Conservation (phyloP, 2,113 vertebrate genomes). For the Camelus bactrianus region DNA sequence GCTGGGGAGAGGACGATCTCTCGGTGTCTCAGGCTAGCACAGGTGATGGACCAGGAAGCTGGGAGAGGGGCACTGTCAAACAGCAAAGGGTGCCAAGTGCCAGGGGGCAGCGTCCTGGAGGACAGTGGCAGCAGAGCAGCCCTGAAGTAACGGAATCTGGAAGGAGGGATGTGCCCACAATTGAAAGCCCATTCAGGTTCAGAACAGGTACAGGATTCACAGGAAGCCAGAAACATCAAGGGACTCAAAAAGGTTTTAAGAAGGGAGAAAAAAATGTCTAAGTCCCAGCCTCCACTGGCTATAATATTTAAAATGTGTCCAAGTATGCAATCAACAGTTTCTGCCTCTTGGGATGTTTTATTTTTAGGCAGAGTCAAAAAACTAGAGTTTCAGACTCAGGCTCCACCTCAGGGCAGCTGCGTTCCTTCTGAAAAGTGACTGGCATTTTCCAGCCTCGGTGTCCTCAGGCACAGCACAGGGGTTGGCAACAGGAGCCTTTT, state of each 20-base stretch:
- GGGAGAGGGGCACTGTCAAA: neutral
- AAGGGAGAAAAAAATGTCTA: neutral
- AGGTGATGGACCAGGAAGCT: neutral
- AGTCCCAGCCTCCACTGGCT: neutral
- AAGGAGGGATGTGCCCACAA: neutral
- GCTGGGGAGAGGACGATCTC: neutral
- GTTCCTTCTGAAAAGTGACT: neutral
- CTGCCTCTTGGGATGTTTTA: neutral
- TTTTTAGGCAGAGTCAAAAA: neutral
- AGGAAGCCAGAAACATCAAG: neutral
- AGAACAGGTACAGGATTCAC: neutral
- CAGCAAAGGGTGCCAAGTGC: neutral
- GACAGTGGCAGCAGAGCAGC: too few relatives aligned
- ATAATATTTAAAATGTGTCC: conserved; percentile 21
- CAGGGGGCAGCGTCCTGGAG: neutral
- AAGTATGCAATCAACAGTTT: neutral
- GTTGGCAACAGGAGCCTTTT: neutral
- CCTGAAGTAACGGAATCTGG: neutral
- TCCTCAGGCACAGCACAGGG: neutral
- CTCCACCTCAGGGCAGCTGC: neutral
- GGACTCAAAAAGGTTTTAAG: neutral
- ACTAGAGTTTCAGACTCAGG: neutral
- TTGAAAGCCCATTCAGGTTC: too few relatives aligned
- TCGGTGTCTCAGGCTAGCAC: neutral
- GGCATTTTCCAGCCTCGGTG: neutral